Evolutionary conservation across 1,140 invertebrate genomes (phyloP).

Genomic region (Caenorhabditis tropicalis): DNA sequence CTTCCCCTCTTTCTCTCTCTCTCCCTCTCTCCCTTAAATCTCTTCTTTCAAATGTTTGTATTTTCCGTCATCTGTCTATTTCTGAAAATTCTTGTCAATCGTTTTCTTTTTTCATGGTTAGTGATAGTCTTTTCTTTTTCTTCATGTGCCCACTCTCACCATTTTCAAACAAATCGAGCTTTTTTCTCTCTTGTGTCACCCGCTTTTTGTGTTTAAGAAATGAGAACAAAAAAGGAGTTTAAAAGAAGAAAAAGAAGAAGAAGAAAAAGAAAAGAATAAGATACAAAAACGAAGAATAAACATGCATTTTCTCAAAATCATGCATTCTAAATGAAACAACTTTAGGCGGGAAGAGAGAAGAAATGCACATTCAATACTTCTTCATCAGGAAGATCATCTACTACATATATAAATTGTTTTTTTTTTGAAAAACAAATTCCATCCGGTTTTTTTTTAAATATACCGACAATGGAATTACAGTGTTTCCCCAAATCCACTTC

Average conservation of each 20-base stretch:
- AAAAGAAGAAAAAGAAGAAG: neutral
- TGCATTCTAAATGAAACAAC: neutral
- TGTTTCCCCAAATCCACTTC: too few relatives aligned
- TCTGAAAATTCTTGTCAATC: conserved; percentile 20
- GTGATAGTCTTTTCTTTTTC: neutral
- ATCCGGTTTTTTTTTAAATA: too few relatives aligned
- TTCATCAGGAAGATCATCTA: too few relatives aligned
- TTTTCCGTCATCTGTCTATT: neutral
- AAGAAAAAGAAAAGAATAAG: neutral
- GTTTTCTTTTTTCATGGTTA: conserved; percentile 2
- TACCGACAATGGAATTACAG: too few relatives aligned
- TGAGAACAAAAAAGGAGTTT: conserved; percentile 1
- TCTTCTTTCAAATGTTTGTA: neutral
- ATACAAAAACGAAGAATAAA: conserved; percentile 34
- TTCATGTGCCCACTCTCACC: neutral
- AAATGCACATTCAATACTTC: neutral
- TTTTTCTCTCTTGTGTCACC: conserved; percentile 17
- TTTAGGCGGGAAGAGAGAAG: neutral
- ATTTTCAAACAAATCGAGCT: conserved; percentile 24
- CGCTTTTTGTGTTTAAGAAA: neutral
- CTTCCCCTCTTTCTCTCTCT: too few relatives aligned
- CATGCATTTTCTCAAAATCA: conserved; percentile 37
- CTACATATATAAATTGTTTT: too few relatives aligned
- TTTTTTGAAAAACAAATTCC: too few relatives aligned
- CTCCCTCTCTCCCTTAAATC: too few relatives aligned